Evolutionary conservation across 2,888 invertebrate species (phyloP).

Genomic region (Trissolcus japonicus): DNA sequence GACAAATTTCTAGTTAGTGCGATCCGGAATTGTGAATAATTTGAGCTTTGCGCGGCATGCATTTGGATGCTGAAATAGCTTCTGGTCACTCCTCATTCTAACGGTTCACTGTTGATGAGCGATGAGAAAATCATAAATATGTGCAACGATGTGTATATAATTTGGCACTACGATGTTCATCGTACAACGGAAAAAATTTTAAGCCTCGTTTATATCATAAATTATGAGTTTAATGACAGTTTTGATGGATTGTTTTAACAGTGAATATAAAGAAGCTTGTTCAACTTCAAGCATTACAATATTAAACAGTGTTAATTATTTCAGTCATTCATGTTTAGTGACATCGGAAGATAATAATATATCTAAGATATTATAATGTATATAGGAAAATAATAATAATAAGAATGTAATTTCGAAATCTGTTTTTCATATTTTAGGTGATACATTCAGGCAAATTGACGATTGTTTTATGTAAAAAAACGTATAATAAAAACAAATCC

Average conservation of each 20-base stretch:
- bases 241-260: conserved; percentile 1
- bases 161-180: conserved; percentile 9
- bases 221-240: not conserved
- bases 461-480: conserved; percentile 47
- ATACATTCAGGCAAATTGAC: conserved; percentile 51
- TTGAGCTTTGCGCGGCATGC: conserved; percentile 29
- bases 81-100: conserved; percentile 39
- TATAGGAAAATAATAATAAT: conserved; percentile 35
- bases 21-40: conserved; percentile 24
- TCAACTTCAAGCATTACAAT: conserved; percentile 11
- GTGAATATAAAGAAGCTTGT: not conserved
- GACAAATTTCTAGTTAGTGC: conserved; percentile 1
- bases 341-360: conserved; percentile 33
- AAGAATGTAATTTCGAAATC: conserved; percentile 29
- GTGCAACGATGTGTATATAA: conserved; percentile 37
- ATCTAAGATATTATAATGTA: conserved; percentile 49
- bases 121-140: conserved; percentile 36
- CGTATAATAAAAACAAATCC: conserved; percentile 26
- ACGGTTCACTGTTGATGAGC: conserved; percentile 39
- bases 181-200: not conserved
- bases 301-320: conserved; percentile 10
- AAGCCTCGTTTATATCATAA: not conserved
- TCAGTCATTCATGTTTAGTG: not conserved
- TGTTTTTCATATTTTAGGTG: conserved; percentile 37
- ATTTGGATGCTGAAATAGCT: conserved; percentile 26